Evolutionary conservation across 2,797 vertebrate species (phyloP), one percentile per base, ranked within the genome.

Genomic region (Ficedula albicollis): DNA sequence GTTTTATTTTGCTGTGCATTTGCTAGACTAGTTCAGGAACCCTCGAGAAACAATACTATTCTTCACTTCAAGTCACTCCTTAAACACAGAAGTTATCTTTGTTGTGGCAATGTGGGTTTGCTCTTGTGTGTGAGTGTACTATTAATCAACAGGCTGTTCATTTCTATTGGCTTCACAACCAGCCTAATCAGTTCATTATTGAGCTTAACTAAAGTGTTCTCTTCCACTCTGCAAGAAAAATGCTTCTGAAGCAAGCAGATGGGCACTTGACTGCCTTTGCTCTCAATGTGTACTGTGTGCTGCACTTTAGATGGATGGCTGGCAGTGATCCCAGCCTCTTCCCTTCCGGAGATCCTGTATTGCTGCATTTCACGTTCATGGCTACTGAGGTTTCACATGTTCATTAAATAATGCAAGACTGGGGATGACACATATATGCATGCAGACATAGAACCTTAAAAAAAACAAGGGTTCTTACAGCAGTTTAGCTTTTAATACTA

Each of bases 201-300:
- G 72, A 83, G 55, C 63, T 93, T 87, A 92, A 69, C 85, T 62
- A 41, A 92, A 95, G 77, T 77, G 68, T 79, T 74, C 79, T 83
- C 30, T 66, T 94, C 76, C 78, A 67, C 44, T 89, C 48, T 75
- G 18, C 54, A 82, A 60, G 67, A 79, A 89, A 89, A 94, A 58
- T 70, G 51, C 67, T 95, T 96, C 60, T 74, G 78, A 91, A 90
- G 68, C 68, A 91, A 83, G 38, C 90, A 96, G 94, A 94, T 96
- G 88, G 80, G 74, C 66, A 81, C 60, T 87, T 92, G 77, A 85
- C 76, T 90, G 84, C 49, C 38, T 95, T 81, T 60, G 46, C 74
- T 91, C 26, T 83, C 74, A 72, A 11, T 32, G 43, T 54, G 41
- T 44, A 11, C 34, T 73, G 10, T 39, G 30, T 78, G 52, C 51